Evolutionary conservation across 2,113 vertebrate genomes (phyloP).

Genomic region (Pseudopipra pipra): DNA sequence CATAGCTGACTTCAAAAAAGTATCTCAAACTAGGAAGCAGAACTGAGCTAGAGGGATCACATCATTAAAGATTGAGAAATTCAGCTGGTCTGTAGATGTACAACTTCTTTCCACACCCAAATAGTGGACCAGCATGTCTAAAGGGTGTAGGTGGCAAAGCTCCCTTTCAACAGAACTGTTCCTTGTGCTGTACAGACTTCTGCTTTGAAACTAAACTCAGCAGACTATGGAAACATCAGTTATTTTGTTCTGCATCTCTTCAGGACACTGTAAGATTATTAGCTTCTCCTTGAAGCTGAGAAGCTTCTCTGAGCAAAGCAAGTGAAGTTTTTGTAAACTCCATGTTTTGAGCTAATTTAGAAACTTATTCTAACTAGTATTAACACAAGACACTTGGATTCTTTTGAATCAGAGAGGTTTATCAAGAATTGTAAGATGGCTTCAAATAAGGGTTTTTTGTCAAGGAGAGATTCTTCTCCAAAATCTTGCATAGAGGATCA

Average conservation of each 20-base stretch:
- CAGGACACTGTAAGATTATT: not conserved
- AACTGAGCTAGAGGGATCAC: not conserved
- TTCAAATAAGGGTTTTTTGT: not conserved
- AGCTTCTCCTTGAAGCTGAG: not conserved
- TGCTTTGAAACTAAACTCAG: constrained; percentile 1
- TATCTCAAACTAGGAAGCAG: not conserved
- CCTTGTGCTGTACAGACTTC: not conserved
- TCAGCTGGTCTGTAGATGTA: not conserved
- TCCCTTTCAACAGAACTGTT: not conserved
- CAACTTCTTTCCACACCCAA: not conserved
- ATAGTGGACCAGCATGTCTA: not conserved
- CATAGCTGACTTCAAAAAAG: not conserved
- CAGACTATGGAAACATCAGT: not conserved
- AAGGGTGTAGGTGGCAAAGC: not conserved
- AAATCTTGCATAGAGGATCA: not conserved
- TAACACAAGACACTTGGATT: not conserved
- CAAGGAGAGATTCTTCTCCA: not conserved
- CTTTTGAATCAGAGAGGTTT: not conserved
- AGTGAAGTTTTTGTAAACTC: not conserved
- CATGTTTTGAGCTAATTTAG: not conserved
- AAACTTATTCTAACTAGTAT: not conserved
- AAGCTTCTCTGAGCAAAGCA: not conserved
- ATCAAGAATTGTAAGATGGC: not conserved
- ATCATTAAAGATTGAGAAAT: not conserved
- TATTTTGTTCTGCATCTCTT: not conserved